Conservation (phyloP, 1,140 invertebrate genomes). For the Coelopa frigida region DNA sequence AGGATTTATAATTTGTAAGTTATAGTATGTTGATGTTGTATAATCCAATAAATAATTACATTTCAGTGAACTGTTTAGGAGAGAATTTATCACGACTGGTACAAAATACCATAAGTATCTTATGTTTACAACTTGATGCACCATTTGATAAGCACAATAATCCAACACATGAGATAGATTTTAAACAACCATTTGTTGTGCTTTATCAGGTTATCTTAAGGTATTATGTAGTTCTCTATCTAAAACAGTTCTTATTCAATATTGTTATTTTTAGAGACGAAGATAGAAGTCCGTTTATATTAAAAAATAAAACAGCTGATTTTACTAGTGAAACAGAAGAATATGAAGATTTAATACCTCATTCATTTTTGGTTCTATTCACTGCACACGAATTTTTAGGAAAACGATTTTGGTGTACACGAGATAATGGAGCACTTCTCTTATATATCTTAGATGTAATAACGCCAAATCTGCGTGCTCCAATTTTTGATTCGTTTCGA, state of each 20-base stretch:
- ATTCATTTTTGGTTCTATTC: conserved; percentile 71
- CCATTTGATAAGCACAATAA: conserved; percentile 49
- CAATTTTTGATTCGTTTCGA: conserved; percentile 45
- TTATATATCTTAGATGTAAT: conserved; percentile 69
- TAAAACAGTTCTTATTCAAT: not conserved
- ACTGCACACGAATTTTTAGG: conserved; percentile 81
- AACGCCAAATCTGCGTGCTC: conserved; percentile 57
- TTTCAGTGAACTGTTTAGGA: conserved; percentile 50
- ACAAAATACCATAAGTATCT: conserved; percentile 65
- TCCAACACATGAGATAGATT: conserved; percentile 62
- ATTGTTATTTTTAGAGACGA: conserved; percentile 10
- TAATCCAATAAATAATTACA: conserved; percentile 17
- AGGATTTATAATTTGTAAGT: conserved; percentile 48
- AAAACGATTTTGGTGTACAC: conserved; percentile 64
- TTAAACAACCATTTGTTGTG: conserved; percentile 73
- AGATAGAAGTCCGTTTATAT: conserved; percentile 5
- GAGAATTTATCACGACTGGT: conserved; percentile 57
- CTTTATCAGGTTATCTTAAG: conserved; percentile 67
- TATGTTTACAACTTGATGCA: conserved; percentile 64
- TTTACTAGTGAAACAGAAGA: conserved; percentile 33
- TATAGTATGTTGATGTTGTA: too few species aligned
- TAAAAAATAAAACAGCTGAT: conserved; percentile 1
- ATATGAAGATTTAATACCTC: conserved; percentile 57
- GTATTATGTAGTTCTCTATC: conserved; percentile 1
- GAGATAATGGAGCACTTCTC: conserved; percentile 66